These are phyloP conservation scores for Muscina levida DNA, from an alignment of 2,888 invertebrate genomes.

Conservation along the genomic window DNA sequence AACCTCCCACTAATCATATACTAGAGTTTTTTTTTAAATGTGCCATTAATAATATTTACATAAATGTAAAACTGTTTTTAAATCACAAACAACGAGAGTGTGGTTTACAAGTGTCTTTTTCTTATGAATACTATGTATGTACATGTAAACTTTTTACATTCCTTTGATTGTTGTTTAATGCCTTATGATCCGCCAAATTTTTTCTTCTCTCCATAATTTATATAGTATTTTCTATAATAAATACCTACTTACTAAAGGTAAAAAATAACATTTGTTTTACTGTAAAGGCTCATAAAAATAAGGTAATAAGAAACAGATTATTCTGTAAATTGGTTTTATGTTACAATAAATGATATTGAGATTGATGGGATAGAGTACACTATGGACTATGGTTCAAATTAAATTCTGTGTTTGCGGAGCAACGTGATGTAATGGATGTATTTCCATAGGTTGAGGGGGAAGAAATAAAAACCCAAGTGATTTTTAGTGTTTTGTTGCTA, in stretches of 20 bases:
- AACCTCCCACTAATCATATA: conserved; percentile 5
- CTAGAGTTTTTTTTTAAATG: conserved; percentile 52
- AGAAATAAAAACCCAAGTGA: too few species aligned
- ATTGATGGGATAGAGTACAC: too few species aligned
- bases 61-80: conserved; percentile 40
- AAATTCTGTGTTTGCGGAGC: too few species aligned
- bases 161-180: conserved; percentile 4
- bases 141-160: neutral
- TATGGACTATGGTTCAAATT: too few species aligned
- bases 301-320: too few species aligned
- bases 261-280: conserved; percentile 41
- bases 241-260: conserved; percentile 43
- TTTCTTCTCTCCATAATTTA: conserved; percentile 55
- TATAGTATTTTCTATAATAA: conserved; percentile 55
- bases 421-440: too few species aligned
- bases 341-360: too few species aligned
- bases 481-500: too few species aligned
- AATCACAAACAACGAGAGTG: conserved; percentile 26
- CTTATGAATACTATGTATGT: neutral
- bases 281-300: too few species aligned
- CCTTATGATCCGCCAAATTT: conserved; percentile 48
- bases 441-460: too few species aligned
- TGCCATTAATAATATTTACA: conserved; percentile 60
- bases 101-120: conserved; percentile 45
- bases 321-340: too few species aligned